Evolutionary conservation across 2,797 vertebrate genomes (phyloP).

Genomic region (Mormyrus proboscirostris): DNA sequence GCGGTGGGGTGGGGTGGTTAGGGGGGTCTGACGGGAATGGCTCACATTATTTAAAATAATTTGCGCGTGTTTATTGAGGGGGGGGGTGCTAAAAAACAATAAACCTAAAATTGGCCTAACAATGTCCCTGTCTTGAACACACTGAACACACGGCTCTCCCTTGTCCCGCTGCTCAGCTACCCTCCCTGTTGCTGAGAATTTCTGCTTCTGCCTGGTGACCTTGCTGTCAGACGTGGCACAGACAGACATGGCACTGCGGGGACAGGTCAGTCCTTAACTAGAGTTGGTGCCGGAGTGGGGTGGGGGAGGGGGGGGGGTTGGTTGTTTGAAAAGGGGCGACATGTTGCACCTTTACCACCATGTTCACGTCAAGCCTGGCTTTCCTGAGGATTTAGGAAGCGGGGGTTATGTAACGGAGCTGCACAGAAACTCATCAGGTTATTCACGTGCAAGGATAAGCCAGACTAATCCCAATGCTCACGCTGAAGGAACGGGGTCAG

Average conservation of each 20-base stretch:
- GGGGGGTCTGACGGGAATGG: background rate
- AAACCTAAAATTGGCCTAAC: background rate
- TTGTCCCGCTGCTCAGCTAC: conserved; percentile 56
- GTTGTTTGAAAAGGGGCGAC: background rate
- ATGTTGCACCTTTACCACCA: background rate
- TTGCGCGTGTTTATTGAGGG: background rate
- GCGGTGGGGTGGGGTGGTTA: background rate
- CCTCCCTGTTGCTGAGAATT: conserved; percentile 89
- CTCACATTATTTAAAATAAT: background rate
- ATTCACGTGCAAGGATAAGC: background rate
- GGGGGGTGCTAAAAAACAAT: background rate
- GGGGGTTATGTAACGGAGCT: background rate
- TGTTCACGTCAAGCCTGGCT: background rate
- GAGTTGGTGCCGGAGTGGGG: background rate
- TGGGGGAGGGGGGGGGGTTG: background rate
- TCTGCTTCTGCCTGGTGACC: conserved; percentile 91
- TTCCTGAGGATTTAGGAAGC: background rate
- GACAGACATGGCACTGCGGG: conserved; percentile 66
- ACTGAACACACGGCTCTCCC: background rate
- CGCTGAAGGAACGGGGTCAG: background rate
- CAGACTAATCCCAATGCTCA: background rate
- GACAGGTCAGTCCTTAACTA: conserved; percentile 62
- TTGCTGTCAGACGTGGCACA: conserved; percentile 85
- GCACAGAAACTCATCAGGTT: background rate
- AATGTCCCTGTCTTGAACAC: background rate